phyloP scores from a whole-genome alignment of 2,797 vertebrate species.

The Anomalospiza imberbis region DNA sequence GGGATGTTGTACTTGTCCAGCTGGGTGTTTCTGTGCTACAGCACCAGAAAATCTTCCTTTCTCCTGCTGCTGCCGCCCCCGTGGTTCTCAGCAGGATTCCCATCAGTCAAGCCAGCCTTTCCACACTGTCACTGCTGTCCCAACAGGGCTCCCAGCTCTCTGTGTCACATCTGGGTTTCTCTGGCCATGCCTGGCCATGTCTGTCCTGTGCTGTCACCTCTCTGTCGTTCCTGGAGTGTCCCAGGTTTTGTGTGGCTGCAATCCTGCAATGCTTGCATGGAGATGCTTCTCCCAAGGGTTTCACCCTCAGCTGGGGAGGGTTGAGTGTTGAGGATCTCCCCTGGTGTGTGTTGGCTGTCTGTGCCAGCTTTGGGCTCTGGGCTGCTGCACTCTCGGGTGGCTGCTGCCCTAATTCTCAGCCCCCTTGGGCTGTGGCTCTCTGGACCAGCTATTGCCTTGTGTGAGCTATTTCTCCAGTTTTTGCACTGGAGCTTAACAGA shows the following conservation, averaged over 20 bases:
- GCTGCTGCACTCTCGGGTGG: too few species aligned
- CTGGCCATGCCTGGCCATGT: neutral
- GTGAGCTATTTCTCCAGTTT: neutral
- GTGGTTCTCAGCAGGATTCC: neutral
- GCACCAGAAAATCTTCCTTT: neutral
- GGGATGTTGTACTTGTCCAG: neutral
- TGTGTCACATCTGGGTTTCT: neutral
- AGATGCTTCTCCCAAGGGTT: neutral
- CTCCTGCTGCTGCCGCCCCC: neutral
- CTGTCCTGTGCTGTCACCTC: neutral
- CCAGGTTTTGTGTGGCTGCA: neutral
- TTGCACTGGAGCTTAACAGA: neutral
- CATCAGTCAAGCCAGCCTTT: neutral
- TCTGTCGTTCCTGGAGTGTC: neutral
- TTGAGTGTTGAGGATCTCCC: rapidly evolving
- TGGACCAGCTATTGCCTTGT: neutral
- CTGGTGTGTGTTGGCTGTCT: rapidly evolving
- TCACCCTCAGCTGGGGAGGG: neutral
- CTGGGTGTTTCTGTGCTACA: neutral
- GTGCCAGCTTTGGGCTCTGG: neutral
- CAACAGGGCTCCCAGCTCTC: neutral
- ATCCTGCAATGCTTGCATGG: neutral
- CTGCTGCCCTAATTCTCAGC: neutral
- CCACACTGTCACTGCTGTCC: neutral
- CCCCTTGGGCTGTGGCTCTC: neutral